Percentiles rank a stretch among this genome's conserved stretches.
Evolutionary conservation across 1,140 invertebrate species (phyloP).

Genomic region (Cotesia vestalis): DNA sequence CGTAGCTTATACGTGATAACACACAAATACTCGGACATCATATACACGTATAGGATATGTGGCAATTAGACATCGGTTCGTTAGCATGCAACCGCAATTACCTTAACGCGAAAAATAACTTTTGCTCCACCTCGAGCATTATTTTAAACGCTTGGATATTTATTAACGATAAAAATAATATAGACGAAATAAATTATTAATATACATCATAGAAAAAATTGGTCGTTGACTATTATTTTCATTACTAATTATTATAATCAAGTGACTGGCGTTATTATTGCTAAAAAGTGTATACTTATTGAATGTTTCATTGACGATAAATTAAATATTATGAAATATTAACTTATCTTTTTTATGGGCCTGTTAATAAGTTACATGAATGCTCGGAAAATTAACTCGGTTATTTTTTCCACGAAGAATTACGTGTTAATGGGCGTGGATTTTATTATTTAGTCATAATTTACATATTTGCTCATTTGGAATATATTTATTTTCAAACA

Average conservation of each 20-base stretch:
- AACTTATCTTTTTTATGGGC: not conserved
- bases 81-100: constrained; percentile 30
- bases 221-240: not conserved
- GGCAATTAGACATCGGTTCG: constrained; percentile 18
- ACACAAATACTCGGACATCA: not conserved
- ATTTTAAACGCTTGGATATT: not conserved
- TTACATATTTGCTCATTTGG: not conserved
- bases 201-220: not conserved
- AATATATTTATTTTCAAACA: no score
- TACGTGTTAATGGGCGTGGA: constrained; percentile 29
- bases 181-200: not conserved
- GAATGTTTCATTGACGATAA: no score
- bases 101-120: constrained; percentile 4
- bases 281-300: no score
- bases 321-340: no score
- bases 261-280: no score
- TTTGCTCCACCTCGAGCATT: not conserved
- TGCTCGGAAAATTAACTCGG: not conserved
- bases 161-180: constrained; percentile 4
- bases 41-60: not conserved
- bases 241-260: no score
- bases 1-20: no score
- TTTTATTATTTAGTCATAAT: not conserved
- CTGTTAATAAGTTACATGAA: not conserved
- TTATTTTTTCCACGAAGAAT: constrained; percentile 26